phyloP scores from a whole-genome alignment of 23 tunicate genomes.

The Styela plicata region DNA sequence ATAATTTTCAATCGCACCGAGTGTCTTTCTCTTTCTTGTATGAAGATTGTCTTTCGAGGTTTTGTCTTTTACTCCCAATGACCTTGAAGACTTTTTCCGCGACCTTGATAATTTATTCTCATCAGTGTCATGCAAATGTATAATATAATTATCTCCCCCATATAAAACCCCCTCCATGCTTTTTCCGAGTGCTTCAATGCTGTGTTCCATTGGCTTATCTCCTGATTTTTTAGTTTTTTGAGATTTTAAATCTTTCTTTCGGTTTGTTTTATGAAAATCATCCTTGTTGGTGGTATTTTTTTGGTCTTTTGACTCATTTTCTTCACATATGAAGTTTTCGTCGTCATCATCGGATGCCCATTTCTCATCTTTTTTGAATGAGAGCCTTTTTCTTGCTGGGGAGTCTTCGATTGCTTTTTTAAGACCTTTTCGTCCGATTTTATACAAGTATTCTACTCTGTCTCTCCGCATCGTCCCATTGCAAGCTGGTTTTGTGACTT shows the following conservation, averaged over 20 bases:
- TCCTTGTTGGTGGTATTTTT: not conserved
- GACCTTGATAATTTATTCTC: not conserved
- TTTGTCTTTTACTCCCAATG: not conserved
- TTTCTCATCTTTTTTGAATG: constrained; percentile 17
- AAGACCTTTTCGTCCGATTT: constrained; percentile 18
- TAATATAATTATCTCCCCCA: constrained; percentile 36
- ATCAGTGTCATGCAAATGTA: not conserved
- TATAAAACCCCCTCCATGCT: constrained; percentile 52
- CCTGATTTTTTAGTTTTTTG: not conserved
- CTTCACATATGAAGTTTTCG: not conserved
- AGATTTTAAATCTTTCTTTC: not conserved
- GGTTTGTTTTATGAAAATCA: not conserved
- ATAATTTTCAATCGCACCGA: constrained; percentile 1
- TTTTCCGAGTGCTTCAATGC: constrained; percentile 45
- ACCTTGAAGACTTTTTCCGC: not conserved
- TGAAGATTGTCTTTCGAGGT: not conserved
- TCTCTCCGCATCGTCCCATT: constrained; percentile 18
- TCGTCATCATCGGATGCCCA: not conserved
- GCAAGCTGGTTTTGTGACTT: not conserved
- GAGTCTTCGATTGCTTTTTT: constrained; percentile 22
- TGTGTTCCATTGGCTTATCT: constrained; percentile 1
- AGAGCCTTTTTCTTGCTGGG: constrained; percentile 45
- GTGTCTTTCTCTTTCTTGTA: not conserved
- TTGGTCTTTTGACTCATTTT: constrained; percentile 1
- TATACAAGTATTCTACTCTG: constrained; percentile 34